Base-by-base conservation (phyloP, 2,797 vertebrate species). In the Falco novaeseelandiae region DNA sequence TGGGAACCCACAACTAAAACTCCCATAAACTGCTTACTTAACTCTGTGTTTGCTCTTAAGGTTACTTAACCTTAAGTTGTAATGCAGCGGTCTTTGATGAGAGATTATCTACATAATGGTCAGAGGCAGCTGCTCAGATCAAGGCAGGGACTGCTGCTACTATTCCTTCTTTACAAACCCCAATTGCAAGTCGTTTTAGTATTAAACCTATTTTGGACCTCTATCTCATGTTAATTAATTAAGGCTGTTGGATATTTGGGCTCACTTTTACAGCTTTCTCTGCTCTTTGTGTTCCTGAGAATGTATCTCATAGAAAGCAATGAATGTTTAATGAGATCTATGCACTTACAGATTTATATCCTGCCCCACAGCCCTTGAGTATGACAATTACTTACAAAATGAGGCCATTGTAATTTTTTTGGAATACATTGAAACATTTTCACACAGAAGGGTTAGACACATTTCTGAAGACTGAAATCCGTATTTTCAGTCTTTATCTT, bases 371-470 rank as follows among this genome's bases (percentile, higher is more conserved):
- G 2, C 8, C n/a, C 8, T 65, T 70, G 4, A 65, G 8, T 46
- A 18, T 36, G 34, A 15, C 27, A 12, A 29, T 89, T 92, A 26
- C 29, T 61, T 92, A 49, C 48, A 30, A 20, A 2, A 6, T 0
- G 1, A 92, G n/a, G n/a, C 26, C 26, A n/a, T 4, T 90, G 12
- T 38, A 62, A 58, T 6, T 59, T 77, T 85, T 76, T 84, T 32
- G 0, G 0, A 79, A 40, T 32, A 25, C 2, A 1, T 6, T 29
- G 25, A 27, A 59, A 12, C 46, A 3, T 61, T 79, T 78, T 79
- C 3, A 5, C 72, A 84, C 13, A 18, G 44, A 55, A 65, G 20
- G 10, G 5, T 36, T 49, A 57, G 23, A 44, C 5, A 3, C 7
- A 2, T 27, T 83, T 90, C 52, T 90, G 57, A 74, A 49, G 52